These are phyloP conservation scores for Ianthella basta DNA, from an alignment of 37 sponge, comb jelly and placozoan genomes.

Conservation along the genomic window DNA sequence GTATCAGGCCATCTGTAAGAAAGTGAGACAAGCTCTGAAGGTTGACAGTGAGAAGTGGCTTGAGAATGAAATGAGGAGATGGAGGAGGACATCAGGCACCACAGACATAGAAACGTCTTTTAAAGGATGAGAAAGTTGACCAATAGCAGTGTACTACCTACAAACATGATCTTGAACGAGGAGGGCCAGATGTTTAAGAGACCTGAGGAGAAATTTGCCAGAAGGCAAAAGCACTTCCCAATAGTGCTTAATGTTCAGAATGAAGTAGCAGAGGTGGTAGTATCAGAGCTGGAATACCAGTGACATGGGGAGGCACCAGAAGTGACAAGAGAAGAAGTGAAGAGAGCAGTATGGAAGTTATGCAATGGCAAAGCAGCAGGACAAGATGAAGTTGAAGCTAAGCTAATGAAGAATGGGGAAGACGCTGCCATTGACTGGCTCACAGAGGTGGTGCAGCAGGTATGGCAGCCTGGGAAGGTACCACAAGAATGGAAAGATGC, in stretches of 20 bases:
- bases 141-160: neutral
- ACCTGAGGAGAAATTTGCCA: slow-evolving; percentile 1
- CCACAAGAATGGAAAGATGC: slow-evolving; percentile 4
- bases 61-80: neutral
- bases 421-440: neutral
- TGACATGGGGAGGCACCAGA: slow-evolving; percentile 1
- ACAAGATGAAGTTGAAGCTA: neutral
- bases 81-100: slow-evolving; percentile 9
- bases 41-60: neutral
- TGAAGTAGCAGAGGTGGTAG: neutral
- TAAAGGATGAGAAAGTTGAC: slow-evolving; percentile 7
- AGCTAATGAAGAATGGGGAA: no score
- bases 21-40: neutral
- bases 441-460: slow-evolving; percentile 1
- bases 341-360: slow-evolving; percentile 1
- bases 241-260: neutral
- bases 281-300: neutral
- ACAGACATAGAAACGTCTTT: neutral
- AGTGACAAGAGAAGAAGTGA: neutral
- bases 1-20: neutral
- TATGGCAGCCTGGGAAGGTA: neutral
- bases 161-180: neutral
- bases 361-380: neutral
- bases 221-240: neutral
- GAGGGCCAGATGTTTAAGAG: neutral